Evolutionary conservation across 2,888 invertebrate genomes (phyloP), one percentile per base, ranked within the genome.

Genomic region (Heliconius aoede): DNA sequence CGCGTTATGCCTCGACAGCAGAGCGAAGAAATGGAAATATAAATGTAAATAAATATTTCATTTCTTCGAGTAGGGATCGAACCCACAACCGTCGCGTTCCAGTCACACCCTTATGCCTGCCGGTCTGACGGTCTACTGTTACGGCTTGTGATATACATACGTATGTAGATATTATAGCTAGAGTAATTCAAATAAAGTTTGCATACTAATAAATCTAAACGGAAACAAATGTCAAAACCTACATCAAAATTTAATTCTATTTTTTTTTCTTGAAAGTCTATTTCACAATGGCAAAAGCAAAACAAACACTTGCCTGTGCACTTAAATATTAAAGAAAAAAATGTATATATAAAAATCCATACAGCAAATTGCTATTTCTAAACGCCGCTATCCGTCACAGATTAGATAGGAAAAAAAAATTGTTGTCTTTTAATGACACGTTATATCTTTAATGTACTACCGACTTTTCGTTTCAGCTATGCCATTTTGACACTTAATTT

Each of bases 381-480:
- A 79, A 78, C 78, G 77, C 36, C 76, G 79, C 78, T 76, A 79
- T 79, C 79, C 79, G 80, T 76, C 79, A 74, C 73, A 79, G 80
- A 79, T 80, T 79, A 80, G 81, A 81, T 78, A 81, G 72, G 81
- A 80, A 83, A 81, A 83, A 81, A 80, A 80, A 79, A 79, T 75
- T 77, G 79, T 77, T 74, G 76, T 79, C 81, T 79, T 83, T 82
- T 81, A 81, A 81, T 88, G 88, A 86, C 82, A 84, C 83, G 84
- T 81, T 85, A 85, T 84, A 86, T 87, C 84, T 84, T 75, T 68
- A 74, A 83, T 76, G 78, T 82, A 84, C 83, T 82, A 82, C 82
- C 78, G 81, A 82, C 78, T 83, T 61, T 65, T 40, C 40, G 61
- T 40, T 36, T 69, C 36, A 73, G 18, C 8, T 18, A 24, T 72